phyloP scores from a whole-genome alignment of 2,888 invertebrate species.

The Caenorhabditis panamensis region DNA sequence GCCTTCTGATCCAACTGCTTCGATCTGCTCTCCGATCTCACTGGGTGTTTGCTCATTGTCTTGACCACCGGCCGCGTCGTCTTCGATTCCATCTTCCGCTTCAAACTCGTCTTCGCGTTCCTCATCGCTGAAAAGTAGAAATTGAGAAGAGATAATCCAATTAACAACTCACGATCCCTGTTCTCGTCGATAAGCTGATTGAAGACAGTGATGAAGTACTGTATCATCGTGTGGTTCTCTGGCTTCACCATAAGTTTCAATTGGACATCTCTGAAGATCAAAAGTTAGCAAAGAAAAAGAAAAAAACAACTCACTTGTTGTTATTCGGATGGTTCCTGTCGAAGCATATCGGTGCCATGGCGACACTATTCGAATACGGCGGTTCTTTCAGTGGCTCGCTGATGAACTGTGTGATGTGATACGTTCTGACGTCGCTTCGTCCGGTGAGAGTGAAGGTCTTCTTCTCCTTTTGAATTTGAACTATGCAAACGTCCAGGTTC shows the following conservation, averaged over 20 bases:
- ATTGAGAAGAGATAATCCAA: too few relatives aligned
- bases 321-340: background rate
- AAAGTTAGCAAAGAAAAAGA: background rate
- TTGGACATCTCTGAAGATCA: background rate
- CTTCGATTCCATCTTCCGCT: too few relatives aligned
- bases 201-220: background rate
- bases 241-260: background rate
- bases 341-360: background rate
- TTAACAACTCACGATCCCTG: background rate
- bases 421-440: too few relatives aligned
- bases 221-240: background rate
- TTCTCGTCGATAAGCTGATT: background rate
- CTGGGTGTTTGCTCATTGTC: too few relatives aligned
- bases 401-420: too few relatives aligned
- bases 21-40: too few relatives aligned
- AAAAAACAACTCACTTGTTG: too few relatives aligned
- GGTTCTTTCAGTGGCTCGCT: too few relatives aligned
- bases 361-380: too few relatives aligned
- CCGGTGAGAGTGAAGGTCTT: conserved; percentile 84
- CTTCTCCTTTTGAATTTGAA: conserved; percentile 97
- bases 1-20: too few relatives aligned
- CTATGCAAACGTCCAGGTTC: conserved; percentile 98
- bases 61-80: too few relatives aligned
- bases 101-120: background rate
- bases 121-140: too few relatives aligned